Percentiles rank a stretch among this genome's conserved stretches.
These are phyloP conservation scores for Seira musarum DNA, from an alignment of 2,888 invertebrate genomes.

Conservation along the genomic window DNA sequence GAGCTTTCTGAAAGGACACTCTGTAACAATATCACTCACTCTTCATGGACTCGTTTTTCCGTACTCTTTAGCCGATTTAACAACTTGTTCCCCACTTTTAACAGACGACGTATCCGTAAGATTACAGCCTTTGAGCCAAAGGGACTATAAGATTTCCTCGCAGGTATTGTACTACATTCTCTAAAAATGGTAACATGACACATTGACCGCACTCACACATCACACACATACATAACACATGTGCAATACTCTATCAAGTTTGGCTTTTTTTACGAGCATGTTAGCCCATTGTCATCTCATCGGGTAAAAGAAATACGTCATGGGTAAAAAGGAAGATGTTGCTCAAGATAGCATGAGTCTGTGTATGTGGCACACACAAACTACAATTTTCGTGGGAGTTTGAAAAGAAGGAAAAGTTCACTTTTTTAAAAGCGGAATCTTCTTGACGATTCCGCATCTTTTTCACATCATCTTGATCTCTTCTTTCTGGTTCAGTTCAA, in stretches of 20 bases:
- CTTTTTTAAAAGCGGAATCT: neutral
- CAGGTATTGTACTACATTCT: neutral
- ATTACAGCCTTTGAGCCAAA: neutral
- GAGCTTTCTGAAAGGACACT: constrained; percentile 9
- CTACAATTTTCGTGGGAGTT: neutral
- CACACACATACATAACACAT: too few species aligned
- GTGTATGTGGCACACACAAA: neutral
- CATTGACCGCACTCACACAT: neutral
- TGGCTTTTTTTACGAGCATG: neutral
- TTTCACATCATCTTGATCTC: neutral
- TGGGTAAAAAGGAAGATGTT: neutral
- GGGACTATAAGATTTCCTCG: neutral
- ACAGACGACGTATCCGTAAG: neutral
- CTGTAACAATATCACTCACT: constrained; percentile 24
- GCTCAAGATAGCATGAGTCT: too few species aligned
- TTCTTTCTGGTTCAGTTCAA: too few species aligned
- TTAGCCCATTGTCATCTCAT: neutral
- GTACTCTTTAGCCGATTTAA: neutral
- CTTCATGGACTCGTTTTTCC: neutral
- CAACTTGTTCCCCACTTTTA: neutral
- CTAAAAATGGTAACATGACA: constrained; percentile 10
- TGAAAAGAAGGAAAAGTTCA: too few species aligned
- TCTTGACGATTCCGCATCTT: neutral
- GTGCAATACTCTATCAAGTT: neutral
- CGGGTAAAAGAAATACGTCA: too few species aligned